Evolutionary conservation across 2,797 vertebrate genomes (phyloP), one percentile per base, ranked within the genome.

Genomic region (Enteromius argenteus): DNA sequence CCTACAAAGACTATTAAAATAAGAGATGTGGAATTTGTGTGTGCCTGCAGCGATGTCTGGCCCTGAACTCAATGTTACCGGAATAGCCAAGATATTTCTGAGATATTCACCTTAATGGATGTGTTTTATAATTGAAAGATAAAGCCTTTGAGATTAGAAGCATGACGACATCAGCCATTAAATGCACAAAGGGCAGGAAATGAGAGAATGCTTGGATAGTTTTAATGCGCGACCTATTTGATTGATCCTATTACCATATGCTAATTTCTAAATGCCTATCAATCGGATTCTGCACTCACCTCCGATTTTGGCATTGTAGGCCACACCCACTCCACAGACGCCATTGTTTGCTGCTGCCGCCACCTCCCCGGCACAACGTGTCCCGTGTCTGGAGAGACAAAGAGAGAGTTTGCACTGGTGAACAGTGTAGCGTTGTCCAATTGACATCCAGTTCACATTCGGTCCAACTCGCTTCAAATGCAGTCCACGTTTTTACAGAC

Each of bases 331-430:
- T 0, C 98, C 98, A 1, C 98, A 99, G 89, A 99, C 95, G 0
- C 96, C 96, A 0, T 99, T 99, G 95, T 97, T 97, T 37, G 97
- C 97, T 80, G 96, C 95, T 0, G 97, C 98, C 0, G 98, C 97
- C 27, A 99, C 98, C 84, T 99, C 98, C 1, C 98, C 98, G 0
- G 98, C 98, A 76, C 98, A 99, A 37, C 98, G 97, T 0, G 98
- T 99, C 56, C 98, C 98, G 0, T 99, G 98, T 86, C 98, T 99
- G 87, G 0, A 62, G 81, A 44, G 72, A 89, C 17, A 87, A 68
- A 84, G 62, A 32, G 46, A 74, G 35, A 32, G 7, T 23, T 23
- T 44, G 46, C 64, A 60, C 23, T 30, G 15, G 56, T 42, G 35
- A 67, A 51, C 11, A 15, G 30, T 13, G 72, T 46, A 69, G 21